Conservation (phyloP, 2,797 vertebrate species). For the Hydrolagus colliei region DNA sequence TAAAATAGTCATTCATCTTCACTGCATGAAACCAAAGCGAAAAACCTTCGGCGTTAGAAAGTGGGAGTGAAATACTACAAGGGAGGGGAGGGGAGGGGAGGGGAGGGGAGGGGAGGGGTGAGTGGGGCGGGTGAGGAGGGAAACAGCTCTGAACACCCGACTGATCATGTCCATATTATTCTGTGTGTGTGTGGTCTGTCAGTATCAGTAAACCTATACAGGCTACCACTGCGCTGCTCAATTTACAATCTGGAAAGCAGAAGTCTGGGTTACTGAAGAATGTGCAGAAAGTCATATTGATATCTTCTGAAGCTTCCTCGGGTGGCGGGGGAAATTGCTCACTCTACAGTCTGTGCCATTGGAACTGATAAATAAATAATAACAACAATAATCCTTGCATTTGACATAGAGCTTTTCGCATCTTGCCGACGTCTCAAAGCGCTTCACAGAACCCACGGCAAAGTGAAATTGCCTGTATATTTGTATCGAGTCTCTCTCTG, state of each 20-base stretch:
- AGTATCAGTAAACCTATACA: constrained; percentile 4
- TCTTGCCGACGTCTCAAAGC: too few relatives aligned
- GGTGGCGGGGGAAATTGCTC: not conserved
- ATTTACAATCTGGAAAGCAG: not conserved
- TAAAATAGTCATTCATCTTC: not conserved
- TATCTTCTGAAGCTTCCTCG: not conserved
- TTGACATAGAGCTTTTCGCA: too few relatives aligned
- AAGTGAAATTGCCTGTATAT: too few relatives aligned
- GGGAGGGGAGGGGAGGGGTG: too few relatives aligned
- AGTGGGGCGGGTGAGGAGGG: too few relatives aligned
- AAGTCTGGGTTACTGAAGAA: not conserved
- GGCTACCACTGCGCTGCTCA: not conserved
- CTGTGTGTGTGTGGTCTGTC: not conserved
- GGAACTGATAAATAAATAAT: too few relatives aligned
- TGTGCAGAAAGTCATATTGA: not conserved
- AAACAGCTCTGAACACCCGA: too few relatives aligned
- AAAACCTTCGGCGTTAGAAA: not conserved
- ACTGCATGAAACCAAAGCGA: not conserved
- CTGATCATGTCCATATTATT: not conserved
- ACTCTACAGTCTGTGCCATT: not conserved
- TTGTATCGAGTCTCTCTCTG: not conserved
- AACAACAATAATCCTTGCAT: too few relatives aligned
- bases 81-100: too few relatives aligned
- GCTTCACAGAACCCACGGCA: too few relatives aligned
- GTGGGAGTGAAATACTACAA: too few relatives aligned